Base-by-base conservation (phyloP, 2,113 vertebrate genomes). In the Empidonax traillii region DNA sequence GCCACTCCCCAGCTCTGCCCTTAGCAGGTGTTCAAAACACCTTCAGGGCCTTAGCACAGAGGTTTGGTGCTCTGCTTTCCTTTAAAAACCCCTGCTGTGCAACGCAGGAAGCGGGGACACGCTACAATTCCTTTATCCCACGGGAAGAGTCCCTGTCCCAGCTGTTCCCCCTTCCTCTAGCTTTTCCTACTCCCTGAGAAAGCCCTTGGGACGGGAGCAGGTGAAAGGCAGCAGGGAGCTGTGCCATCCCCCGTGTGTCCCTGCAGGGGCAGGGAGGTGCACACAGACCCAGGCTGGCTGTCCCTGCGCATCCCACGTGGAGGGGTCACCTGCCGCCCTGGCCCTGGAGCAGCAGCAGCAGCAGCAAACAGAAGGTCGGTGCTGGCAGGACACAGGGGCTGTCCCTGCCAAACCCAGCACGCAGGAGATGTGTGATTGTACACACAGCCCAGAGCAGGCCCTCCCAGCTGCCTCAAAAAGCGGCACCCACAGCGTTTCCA, bases 111-210 rank as follows among this genome's bases (percentile, higher is more conserved):
- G 35, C 35, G 35, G 35, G 35, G 35, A 35, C 35, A 35, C 35
- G 35, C 35, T 35, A 35, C 35, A 35, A 35, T 35, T 35, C 35
- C 25, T 75, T 66, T 28, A 93, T 4, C 10, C 30, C 31, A 67
- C 16, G 30, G 53, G 25, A 81, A 68, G 74, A 67, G 43, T 24
- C 35, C 52, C 55, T 41, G 9, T 46, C 46, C 49, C 62, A 55
- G 12, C 14, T 69, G 33, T 49, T 51, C 23, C 15, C 18, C 17
- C 0, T 0, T 16, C 14, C 9, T 14, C 1, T 1, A 23, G 16
- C 24, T 56, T 31, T 46, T 63, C 28, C 69, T 59, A 22, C 47
- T 44, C 44, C 5, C 47, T 15, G 30, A 79, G 49, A 33, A 35
- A 85, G 53, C 53, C 20, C 9, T 25, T 28, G 33, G 41, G 62